These are phyloP conservation scores for Netelia inedita DNA, from an alignment of 2,888 invertebrate genomes.

Conservation along the genomic window DNA sequence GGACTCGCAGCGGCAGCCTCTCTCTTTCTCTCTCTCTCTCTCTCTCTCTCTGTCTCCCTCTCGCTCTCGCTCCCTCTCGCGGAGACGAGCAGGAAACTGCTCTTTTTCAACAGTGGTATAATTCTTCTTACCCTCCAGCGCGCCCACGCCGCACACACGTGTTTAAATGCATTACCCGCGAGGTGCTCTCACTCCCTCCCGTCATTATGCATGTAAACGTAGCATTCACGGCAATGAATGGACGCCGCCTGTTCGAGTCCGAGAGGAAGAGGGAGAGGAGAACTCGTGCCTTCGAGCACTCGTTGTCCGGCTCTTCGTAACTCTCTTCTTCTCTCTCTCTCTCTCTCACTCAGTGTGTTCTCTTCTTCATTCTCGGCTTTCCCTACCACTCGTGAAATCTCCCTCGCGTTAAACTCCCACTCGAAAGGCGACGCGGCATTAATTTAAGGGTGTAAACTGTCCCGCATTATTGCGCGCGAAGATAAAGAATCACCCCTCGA, in stretches of 20 bases:
- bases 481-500: constrained; percentile 1
- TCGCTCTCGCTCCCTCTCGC: constrained; percentile 19
- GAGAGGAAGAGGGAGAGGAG: constrained; percentile 6
- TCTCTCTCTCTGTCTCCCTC: constrained; percentile 8
- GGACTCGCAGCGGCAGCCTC: constrained; percentile 47
- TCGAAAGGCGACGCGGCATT: not conserved
- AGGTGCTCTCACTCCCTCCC: constrained; percentile 20
- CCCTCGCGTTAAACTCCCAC: not conserved
- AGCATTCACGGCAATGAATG: constrained; percentile 78
- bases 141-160: constrained; percentile 63
- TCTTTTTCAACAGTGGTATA: constrained; percentile 79
- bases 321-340: constrained; percentile 12
- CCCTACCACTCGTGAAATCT: not conserved
- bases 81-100: constrained; percentile 71
- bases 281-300: constrained; percentile 25
- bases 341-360: not conserved
- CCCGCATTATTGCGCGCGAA: not conserved
- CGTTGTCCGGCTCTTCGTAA: constrained; percentile 8
- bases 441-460: not conserved
- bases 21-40: constrained; percentile 45
- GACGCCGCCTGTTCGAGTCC: constrained; percentile 68
- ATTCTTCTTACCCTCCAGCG: constrained; percentile 73
- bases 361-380: not conserved
- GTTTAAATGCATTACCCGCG: constrained; percentile 78
- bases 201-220: constrained; percentile 78